phyloP scores from a whole-genome alignment of 2,113 vertebrate species.

The Atherinomorus stipes region DNA sequence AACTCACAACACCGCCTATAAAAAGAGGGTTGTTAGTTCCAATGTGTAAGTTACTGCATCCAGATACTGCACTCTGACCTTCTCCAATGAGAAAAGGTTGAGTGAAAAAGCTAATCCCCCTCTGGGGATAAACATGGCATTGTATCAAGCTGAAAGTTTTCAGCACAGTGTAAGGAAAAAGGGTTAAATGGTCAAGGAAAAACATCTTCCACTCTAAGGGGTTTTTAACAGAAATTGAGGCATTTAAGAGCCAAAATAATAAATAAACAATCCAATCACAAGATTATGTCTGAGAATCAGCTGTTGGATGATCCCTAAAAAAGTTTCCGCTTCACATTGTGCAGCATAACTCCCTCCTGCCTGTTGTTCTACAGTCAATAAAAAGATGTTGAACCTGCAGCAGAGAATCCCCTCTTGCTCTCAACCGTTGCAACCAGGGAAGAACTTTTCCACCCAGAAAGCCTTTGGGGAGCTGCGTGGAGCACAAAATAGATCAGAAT shows the following conservation, averaged over 20 bases:
- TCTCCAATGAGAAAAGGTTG: slow-evolving; percentile 13
- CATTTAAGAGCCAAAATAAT: slow-evolving; percentile 10
- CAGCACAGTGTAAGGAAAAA: slow-evolving; percentile 2
- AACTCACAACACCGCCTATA: slow-evolving; percentile 21
- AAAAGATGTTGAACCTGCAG: slow-evolving; percentile 47
- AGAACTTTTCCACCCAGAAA: slow-evolving; percentile 46
- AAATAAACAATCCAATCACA: slow-evolving; percentile 16
- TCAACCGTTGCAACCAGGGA: slow-evolving; percentile 48
- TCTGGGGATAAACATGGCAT: slow-evolving; percentile 40
- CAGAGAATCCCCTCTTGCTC: slow-evolving; percentile 49
- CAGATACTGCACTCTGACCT: slow-evolving; percentile 42
- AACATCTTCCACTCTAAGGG: neutral
- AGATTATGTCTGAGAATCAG: slow-evolving; percentile 49
- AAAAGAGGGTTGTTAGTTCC: slow-evolving; percentile 6
- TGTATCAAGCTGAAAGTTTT: slow-evolving; percentile 30
- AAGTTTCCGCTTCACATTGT: slow-evolving; percentile 33
- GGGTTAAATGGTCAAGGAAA: neutral
- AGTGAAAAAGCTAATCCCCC: slow-evolving; percentile 22
- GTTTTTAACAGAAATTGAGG: slow-evolving; percentile 11
- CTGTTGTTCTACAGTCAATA: slow-evolving; percentile 62
- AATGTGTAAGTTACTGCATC: slow-evolving; percentile 25
- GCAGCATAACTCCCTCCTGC: slow-evolving; percentile 23
- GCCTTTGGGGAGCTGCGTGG: slow-evolving; percentile 47
- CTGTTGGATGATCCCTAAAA: slow-evolving; percentile 39
- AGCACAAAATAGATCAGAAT: slow-evolving; percentile 63